Base-by-base conservation (phyloP, 2,113 vertebrate genomes). In the Cyanoderma ruficeps region DNA sequence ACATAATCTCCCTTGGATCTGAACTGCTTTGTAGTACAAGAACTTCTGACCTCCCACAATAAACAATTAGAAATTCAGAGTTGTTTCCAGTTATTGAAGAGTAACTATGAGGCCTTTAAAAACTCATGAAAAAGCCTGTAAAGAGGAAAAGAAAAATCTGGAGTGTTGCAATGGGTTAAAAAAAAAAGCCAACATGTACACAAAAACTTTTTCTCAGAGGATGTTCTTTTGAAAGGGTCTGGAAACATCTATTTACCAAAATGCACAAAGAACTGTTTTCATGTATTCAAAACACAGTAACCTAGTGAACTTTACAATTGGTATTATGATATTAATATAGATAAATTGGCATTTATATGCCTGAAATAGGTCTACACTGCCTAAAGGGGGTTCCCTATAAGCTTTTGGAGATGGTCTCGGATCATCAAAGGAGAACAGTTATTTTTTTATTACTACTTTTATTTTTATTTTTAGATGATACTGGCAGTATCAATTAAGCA, bases 341-440 rank as follows among this genome's bases (percentile, higher is more conserved):
- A 79, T 18, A 25, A 69, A 63, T 14, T 35, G 16, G 4, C 10
- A 72, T 80, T 87, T 57, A 64, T 17, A 25, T 71, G 28, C 20
- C 10, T 64, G 33, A 70, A 93, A 57, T 49, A 56, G 1, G 7
- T 44, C 42, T 79, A 24, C 6, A 12, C 21, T 86, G 42, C 63
- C 33, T 86, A 20, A 67, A 70, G 0, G 1, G 3, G 2, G 3
- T 18, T 89, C 3, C 12, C 3, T 39, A 3, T 1, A 4, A 75
- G 20, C 10, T 77, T 90, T 69, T 90, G 37, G 37, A 69, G 22
- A 22, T 15, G 24, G 39, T 30, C 11, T 49, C 7, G 52, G 24
- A 41, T 75, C 18, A 39, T 9, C 0, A 0, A 69, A 77, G n/a
- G 2, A 80, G 7, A 14, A 30, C 2, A 6, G 1, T 1, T 39